Conservation (phyloP, 2,888 invertebrate genomes). For the Macrophya annulata region DNA sequence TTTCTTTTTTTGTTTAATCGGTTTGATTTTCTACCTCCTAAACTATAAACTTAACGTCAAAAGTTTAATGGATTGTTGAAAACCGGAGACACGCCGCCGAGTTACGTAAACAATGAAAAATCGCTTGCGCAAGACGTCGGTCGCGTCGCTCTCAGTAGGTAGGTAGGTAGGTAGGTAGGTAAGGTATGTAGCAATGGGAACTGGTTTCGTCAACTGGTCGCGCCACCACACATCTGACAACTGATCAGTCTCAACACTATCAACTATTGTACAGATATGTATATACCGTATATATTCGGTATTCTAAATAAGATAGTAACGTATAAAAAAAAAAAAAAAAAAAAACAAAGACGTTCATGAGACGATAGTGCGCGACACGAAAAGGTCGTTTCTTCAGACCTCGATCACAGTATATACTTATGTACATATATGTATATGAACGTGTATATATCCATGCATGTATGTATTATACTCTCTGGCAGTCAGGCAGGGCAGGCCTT, state of each 20-base stretch:
- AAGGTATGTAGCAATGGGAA: conserved; percentile 30
- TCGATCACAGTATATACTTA: not conserved
- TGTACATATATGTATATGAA: too few species aligned
- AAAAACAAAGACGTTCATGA: too few species aligned
- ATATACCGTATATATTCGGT: not conserved
- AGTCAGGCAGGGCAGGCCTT: not conserved
- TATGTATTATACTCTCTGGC: not conserved
- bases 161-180: conserved; percentile 4
- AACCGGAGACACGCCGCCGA: conserved; percentile 6
- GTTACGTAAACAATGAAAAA: conserved; percentile 45
- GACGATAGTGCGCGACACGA: not conserved
- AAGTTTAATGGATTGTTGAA: not conserved
- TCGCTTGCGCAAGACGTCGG: conserved; percentile 26
- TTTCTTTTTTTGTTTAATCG: not conserved
- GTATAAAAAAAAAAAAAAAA: too few species aligned
- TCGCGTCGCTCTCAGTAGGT: conserved; percentile 10
- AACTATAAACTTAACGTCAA: not conserved
- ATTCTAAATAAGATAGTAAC: not conserved
- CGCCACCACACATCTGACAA: not conserved
- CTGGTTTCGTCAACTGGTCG: conserved; percentile 30
- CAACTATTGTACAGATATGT: not conserved
- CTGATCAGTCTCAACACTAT: conserved; percentile 3
- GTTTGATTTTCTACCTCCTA: not conserved
- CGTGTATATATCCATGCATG: not conserved
- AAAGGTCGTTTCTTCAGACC: conserved; percentile 4